Base-by-base conservation (phyloP, 2,888 invertebrate genomes). In the Ormyrus rosae region DNA sequence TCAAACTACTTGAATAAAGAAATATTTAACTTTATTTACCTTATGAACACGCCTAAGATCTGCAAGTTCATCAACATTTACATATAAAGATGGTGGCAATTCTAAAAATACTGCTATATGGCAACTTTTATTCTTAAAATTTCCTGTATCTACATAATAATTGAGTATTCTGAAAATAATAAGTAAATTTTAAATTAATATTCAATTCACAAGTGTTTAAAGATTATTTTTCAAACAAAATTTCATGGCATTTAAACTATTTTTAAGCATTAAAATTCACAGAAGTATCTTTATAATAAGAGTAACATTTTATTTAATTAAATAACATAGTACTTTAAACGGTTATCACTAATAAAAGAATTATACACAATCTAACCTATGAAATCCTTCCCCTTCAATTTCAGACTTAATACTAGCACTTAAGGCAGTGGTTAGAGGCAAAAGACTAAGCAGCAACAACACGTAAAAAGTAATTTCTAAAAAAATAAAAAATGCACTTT, bases 1-100 rank as follows among this genome's bases (percentile, higher is more conserved):
- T 56, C 71, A 1, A 8, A 48, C 56, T 13, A 6, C 6, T 50
- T 60, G 5, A 34, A 61, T 7, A 34, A 65, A 68, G n/a, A n/a
- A 53, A 67, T 53, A 63, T 10, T 11, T 19, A 67, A 63, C 8
- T 53, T 74, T n/a, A 75, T 78, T 50, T 84, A 91, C 91, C 73
- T 85, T 81, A 60, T 85, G 86, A 13, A 78, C 76, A 80, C 89
- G 86, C 64, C 85, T 85, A n/a, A 90, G 76, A 81, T 91, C 88
- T 9, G 86, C 87, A 70, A 91, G 81, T 81, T 91, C 90, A 83
- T 91, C 89, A 6, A 86, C 83, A 75, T 90, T 89, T 0, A 88
- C 89, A 68, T 90, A 90, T 8, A 91, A 78, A 5, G 87, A 86
- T 5, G 86, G 73, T 64, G 91, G 89, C 34, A 91, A 78, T 80